Percentiles rank a stretch among this genome's conserved stretches.
phyloP scores from a whole-genome alignment of 92 coral and sea anemone species.

The Galaxea fascicularis region DNA sequence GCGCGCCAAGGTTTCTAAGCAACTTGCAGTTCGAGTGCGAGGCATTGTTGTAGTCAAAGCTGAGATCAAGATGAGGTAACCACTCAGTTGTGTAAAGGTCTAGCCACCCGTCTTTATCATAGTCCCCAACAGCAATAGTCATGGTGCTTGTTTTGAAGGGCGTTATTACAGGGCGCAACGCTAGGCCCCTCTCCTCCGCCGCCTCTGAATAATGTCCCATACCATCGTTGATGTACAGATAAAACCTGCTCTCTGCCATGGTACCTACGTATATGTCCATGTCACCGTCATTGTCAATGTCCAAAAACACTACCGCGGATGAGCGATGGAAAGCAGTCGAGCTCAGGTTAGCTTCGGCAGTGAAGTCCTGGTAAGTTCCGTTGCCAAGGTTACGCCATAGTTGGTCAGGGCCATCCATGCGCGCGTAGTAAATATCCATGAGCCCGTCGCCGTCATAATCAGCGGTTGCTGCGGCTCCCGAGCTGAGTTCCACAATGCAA shows the following conservation, averaged over 20 bases:
- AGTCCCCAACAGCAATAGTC: conserved; percentile 95
- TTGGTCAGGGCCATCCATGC: conserved; percentile 95
- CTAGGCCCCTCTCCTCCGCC: conserved; percentile 90
- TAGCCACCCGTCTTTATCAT: conserved; percentile 98
- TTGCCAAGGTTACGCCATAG: conserved; percentile 98
- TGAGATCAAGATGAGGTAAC: conserved; percentile 97
- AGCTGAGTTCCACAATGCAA: conserved; percentile 87
- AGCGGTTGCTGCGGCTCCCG: conserved; percentile 91
- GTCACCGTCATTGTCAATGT: conserved; percentile 97
- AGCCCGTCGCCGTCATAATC: conserved; percentile 97
- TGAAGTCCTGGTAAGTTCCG: conserved; percentile 85
- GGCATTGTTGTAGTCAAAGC: conserved; percentile 92
- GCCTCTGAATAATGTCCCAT: conserved; percentile 96
- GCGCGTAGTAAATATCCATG: conserved; percentile 92
- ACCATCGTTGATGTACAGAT: conserved; percentile 91
- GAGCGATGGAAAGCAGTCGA: conserved; percentile 90
- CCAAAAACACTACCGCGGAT: conserved; percentile 89
- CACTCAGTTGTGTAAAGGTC: conserved; percentile 97
- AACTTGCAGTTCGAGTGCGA: conserved; percentile 86
- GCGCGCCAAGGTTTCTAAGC: conserved; percentile 91
- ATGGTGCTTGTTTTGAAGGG: conserved; percentile 95
- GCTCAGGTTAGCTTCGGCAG: conserved; percentile 91
- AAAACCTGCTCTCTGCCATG: conserved; percentile 93
- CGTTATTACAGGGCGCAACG: conserved; percentile 80
- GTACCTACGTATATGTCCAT: conserved; percentile 91